Percentiles rank a stretch among this genome's conserved stretches.
phyloP scores from a whole-genome alignment of 2,797 vertebrate species.

The Eremophila alpestris region DNA sequence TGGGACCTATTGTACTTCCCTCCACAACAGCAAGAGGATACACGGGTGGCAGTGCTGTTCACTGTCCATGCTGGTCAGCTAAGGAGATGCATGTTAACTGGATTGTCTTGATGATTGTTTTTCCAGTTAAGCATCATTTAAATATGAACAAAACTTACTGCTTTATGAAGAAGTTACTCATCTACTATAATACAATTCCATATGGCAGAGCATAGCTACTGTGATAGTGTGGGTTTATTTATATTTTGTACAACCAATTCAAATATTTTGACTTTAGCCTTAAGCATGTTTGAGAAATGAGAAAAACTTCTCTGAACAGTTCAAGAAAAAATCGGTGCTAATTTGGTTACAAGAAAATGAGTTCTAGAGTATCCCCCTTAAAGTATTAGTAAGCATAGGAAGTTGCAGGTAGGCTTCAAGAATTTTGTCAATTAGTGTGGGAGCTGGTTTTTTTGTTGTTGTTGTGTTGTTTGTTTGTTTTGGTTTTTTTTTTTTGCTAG shows the following conservation, averaged over 20 bases:
- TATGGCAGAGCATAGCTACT: neutral
- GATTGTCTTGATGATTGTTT: neutral
- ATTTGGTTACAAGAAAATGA: neutral
- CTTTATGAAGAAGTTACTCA: neutral
- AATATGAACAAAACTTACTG: neutral
- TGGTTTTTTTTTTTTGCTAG: neutral
- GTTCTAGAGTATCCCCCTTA: neutral
- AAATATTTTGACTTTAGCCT: slow-evolving; percentile 38
- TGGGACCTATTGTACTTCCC: neutral
- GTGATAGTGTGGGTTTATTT: slow-evolving; percentile 23
- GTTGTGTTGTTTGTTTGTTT: neutral
- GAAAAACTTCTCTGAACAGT: neutral
- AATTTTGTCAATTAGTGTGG: neutral
- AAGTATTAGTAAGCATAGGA: neutral
- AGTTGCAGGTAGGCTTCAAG: neutral
- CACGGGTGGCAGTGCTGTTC: rapidly evolving
- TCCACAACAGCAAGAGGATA: rapidly evolving
- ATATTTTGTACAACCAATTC: neutral
- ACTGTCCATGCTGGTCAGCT: neutral
- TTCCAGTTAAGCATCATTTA: neutral
- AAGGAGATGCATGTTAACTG: neutral
- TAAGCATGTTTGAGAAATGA: neutral
- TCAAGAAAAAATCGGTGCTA: neutral
- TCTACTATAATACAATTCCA: neutral
- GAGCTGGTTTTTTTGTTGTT: neutral